phyloP scores from a whole-genome alignment of 2,113 vertebrate species.

The Pollachius pollachius region DNA sequence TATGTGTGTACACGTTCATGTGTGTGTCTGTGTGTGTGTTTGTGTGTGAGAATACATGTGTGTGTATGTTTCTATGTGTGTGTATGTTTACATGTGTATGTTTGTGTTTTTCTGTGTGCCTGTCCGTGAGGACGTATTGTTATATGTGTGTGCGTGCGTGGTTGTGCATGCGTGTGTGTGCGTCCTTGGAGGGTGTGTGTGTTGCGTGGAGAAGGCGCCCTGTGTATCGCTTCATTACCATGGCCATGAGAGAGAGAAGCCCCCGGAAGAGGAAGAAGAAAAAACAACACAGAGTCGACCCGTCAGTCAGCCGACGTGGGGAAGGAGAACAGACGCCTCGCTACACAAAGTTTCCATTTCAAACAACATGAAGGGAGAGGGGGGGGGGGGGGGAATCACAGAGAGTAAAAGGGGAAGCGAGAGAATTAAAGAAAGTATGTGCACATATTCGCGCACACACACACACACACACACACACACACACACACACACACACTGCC shows the following conservation, averaged over 20 bases:
- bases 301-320: no score
- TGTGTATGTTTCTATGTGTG: slow-evolving; percentile 21
- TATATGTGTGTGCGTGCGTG: no score
- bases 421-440: slow-evolving; percentile 48
- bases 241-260: slow-evolving; percentile 44
- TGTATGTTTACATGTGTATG: neutral
- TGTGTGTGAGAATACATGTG: neutral
- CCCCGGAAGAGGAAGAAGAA: neutral
- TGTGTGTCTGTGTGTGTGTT: slow-evolving; percentile 16
- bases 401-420: neutral
- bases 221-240: slow-evolving; percentile 63
- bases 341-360: no score
- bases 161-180: slow-evolving; percentile 29
- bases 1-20: slow-evolving; percentile 24
- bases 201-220: slow-evolving; percentile 35
- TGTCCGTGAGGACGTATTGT: no score
- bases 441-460: slow-evolving; percentile 54
- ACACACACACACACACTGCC: slow-evolving; percentile 55
- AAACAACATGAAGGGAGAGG: neutral
- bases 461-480: slow-evolving; percentile 34
- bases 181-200: slow-evolving; percentile 33
- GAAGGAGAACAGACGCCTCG: no score
- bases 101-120: no score
- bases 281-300: neutral
- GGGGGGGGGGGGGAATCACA: neutral